Evolutionary conservation across 2,888 invertebrate species (phyloP).

Genomic region (Hoplodrina blanda): DNA sequence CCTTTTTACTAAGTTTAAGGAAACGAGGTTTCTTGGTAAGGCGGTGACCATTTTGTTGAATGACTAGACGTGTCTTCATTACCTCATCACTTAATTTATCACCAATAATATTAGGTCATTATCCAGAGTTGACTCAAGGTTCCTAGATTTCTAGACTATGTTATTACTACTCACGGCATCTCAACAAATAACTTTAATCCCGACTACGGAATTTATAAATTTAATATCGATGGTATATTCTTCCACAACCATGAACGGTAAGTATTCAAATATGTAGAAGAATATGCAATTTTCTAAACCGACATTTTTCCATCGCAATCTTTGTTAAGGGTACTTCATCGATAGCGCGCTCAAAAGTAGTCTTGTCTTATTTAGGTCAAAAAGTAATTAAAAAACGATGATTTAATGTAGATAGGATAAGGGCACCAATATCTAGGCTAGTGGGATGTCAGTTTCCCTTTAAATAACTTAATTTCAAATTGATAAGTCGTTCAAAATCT

Average conservation of each 20-base stretch:
- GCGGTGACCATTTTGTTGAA: background rate
- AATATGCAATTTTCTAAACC: background rate
- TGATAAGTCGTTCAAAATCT: too few species aligned
- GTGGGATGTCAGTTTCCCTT: too few species aligned
- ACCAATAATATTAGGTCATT: constrained; percentile 28
- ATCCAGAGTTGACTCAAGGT: constrained; percentile 9
- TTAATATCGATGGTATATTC: background rate
- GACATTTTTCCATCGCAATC: background rate
- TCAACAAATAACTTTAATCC: background rate
- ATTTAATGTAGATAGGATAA: too few species aligned
- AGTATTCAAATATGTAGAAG: background rate
- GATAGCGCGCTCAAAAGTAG: too few species aligned
- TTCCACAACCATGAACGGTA: background rate
- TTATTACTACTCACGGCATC: background rate
- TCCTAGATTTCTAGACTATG: background rate
- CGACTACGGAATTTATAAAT: background rate
- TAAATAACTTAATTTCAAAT: too few species aligned
- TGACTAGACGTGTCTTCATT: constrained; percentile 33
- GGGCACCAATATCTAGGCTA: too few species aligned
- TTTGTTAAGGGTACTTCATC: too few species aligned
- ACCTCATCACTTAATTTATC: constrained; percentile 39
- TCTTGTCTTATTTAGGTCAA: too few species aligned
- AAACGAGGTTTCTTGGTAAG: constrained; percentile 24
- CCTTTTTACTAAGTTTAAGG: background rate
- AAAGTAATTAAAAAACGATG: too few species aligned